Conservation (phyloP, 2,797 vertebrate species). For the Anisognathus igniventris region DNA sequence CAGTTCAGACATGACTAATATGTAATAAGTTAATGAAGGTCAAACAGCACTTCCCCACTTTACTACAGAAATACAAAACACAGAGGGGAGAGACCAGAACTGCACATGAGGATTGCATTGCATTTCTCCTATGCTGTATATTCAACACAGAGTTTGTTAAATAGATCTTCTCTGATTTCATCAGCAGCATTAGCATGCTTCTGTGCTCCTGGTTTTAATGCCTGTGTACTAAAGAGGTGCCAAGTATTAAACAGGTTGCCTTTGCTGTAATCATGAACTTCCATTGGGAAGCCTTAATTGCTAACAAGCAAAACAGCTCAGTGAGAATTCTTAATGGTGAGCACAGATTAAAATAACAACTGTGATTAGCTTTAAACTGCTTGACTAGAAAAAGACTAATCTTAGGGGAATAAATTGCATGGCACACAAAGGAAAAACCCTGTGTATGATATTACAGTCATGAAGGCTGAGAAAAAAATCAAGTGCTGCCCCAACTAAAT, state of each 20-base stretch:
- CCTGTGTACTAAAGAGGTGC: constrained; percentile 48
- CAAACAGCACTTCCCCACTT: background rate
- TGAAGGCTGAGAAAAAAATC: constrained; percentile 26
- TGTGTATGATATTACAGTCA: constrained; percentile 25
- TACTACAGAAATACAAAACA: background rate
- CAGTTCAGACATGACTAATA: background rate
- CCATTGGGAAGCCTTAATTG: constrained; percentile 69
- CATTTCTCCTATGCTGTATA: background rate
- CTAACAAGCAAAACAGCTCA: constrained; percentile 66
- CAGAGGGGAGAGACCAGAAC: background rate
- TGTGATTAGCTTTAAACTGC: constrained; percentile 71
- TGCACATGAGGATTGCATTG: background rate
- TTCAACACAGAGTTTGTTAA: background rate
- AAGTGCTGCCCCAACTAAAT: constrained; percentile 1
- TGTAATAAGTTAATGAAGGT: background rate
- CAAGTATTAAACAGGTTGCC: constrained; percentile 65
- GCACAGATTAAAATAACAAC: constrained; percentile 73
- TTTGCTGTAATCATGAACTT: constrained; percentile 68
- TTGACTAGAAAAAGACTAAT: constrained; percentile 69
- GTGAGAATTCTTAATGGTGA: constrained; percentile 66
- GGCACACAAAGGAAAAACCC: constrained; percentile 52
- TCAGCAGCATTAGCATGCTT: constrained; percentile 41
- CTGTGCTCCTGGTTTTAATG: constrained; percentile 51
- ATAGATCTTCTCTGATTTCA: constrained; percentile 12
- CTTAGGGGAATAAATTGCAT: constrained; percentile 48